Evolutionary conservation across 1,140 invertebrate species (phyloP), one percentile per base, ranked within the genome.

Genomic region (Diachasmimorpha longicaudata): DNA sequence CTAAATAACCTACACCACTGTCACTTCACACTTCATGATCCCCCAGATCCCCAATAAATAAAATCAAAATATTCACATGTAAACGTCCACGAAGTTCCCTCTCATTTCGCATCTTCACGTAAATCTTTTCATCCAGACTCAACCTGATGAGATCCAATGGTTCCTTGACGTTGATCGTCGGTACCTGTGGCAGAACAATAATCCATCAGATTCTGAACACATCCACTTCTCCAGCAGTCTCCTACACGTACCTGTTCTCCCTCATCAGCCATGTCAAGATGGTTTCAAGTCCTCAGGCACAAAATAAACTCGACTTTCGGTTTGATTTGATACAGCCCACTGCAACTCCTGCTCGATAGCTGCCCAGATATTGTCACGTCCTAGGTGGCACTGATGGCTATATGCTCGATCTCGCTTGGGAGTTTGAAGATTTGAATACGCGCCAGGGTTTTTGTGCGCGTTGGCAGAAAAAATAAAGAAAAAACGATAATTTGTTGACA

Each of bases 61-160:
- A 74, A 52, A 75, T 23, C 8, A 68, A 68, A 58, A 74, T 77
- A 90, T 92, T 93, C 93, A 98, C 97, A 90, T 99, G 97, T 48
- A 99, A 89, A 83, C 96, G 92, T 31, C 98, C 98, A 77, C 95
- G 90, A 14, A 99, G 89, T 89, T 99, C 98, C 76, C 98, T 91
- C 84, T 99, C 98, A 89, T 99, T 98, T 73, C 97, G 92, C 97
- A 99, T 99, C 91, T 99, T 99, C 0, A 99, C 98, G 85, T 98
- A 99, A 84, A 99, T 98, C 83, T 96, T 93, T 89, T 99, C 98
- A 91, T 99, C 98, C 78, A 99, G 91, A 90, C 97, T 98, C 4
- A 99, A 89, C 76, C 97, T 92, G 79, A 99, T 97, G 23, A 99
- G 90, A 92, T 99, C 98, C 25, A 99, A 88, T 0, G 98, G 98